A percentile compares a stretch with the other conserved stretches of the same genome.
phyloP scores from a whole-genome alignment of 2,888 invertebrate species.

The Mythimna albipuncta region DNA sequence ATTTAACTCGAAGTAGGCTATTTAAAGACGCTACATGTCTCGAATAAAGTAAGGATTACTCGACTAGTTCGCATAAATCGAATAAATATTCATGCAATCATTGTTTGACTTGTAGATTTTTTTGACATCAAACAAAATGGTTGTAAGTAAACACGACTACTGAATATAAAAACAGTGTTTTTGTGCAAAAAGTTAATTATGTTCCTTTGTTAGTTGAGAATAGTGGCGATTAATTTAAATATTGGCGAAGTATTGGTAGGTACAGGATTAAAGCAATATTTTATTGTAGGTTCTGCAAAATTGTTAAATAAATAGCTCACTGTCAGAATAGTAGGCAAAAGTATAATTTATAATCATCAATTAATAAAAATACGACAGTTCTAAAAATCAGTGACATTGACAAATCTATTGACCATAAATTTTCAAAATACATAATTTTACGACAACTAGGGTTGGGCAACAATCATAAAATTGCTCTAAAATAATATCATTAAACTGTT shows the following conservation, averaged over 20 bases:
- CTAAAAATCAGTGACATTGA: slow-evolving; percentile 36
- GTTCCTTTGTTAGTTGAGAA: slow-evolving; percentile 45
- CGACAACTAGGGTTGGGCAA: slow-evolving; percentile 22
- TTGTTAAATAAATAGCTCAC: background rate
- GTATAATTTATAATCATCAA: slow-evolving; percentile 28
- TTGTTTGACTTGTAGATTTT: slow-evolving; percentile 37
- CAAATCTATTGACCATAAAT: slow-evolving; percentile 20
- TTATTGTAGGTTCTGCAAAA: background rate
- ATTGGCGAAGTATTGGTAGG: slow-evolving; percentile 7
- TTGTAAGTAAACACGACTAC: slow-evolving; percentile 29
- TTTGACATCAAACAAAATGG: slow-evolving; percentile 24
- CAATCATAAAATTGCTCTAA: slow-evolving; percentile 23
- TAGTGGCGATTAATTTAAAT: slow-evolving; percentile 30
- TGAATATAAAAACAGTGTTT: slow-evolving; percentile 49
- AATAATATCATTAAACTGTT: slow-evolving; percentile 41
- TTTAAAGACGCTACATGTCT: slow-evolving; percentile 48
- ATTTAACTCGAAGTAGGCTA: slow-evolving; percentile 41
- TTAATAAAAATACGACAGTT: slow-evolving; percentile 9
- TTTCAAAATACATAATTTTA: slow-evolving; percentile 26
- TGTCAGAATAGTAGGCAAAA: slow-evolving; percentile 11
- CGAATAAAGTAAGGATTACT: slow-evolving; percentile 35
- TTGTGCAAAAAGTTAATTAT: slow-evolving; percentile 33
- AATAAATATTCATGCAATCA: slow-evolving; percentile 46
- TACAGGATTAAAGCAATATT: slow-evolving; percentile 10
- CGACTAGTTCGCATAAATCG: slow-evolving; percentile 25